Evolutionary conservation across 2,113 vertebrate species (phyloP).

Genomic region (Struthio camelus): DNA sequence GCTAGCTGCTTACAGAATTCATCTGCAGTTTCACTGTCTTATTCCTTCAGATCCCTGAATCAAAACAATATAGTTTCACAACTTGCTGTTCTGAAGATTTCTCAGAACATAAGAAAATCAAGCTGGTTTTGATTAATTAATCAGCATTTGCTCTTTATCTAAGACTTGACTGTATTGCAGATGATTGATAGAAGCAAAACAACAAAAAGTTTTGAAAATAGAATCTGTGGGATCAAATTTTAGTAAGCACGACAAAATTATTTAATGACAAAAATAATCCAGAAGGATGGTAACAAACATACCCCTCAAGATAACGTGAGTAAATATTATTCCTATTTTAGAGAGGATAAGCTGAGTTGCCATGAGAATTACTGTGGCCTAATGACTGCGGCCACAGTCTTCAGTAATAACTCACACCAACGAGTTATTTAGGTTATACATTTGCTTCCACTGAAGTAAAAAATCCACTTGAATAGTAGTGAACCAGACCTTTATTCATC

Average conservation of each 20-base stretch:
- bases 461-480: neutral
- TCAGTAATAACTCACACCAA: neutral
- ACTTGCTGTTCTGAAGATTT: constrained; percentile 23
- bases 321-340: neutral
- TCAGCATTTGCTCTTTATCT: neutral
- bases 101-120: constrained; percentile 29
- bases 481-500: neutral
- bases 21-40: neutral
- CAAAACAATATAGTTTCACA: neutral
- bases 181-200: neutral
- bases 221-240: neutral
- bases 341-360: neutral
- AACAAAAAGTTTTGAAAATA: neutral
- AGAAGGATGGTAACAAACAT: neutral
- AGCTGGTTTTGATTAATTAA: constrained; percentile 38
- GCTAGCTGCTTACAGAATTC: neutral
- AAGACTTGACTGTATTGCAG: neutral
- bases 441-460: neutral
- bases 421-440: neutral
- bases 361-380: neutral
- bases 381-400: neutral
- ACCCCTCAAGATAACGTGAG: neutral
- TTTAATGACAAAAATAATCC: neutral
- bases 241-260: neutral
- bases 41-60: neutral